Conservation (phyloP, 2,797 vertebrate genomes). For the Lepus oiostolus region DNA sequence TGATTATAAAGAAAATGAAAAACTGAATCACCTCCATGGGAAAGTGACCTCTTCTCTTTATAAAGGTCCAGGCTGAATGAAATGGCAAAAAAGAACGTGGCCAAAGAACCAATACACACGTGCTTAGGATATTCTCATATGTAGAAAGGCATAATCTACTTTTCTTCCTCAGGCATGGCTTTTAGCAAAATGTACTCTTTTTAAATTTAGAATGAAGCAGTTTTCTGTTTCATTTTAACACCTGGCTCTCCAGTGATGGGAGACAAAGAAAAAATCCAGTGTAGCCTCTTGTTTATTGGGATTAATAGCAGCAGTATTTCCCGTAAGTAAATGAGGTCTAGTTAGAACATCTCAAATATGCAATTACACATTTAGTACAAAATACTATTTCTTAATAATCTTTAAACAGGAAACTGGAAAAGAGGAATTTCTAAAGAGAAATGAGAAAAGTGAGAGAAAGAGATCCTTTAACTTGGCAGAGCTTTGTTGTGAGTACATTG, state of each 20-base stretch:
- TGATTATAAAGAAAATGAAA: constrained; percentile 69
- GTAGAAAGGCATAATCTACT: background rate
- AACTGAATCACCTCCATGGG: constrained; percentile 50
- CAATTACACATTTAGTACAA: background rate
- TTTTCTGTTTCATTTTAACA: constrained; percentile 64
- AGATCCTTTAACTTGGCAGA: background rate
- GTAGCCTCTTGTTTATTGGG: background rate
- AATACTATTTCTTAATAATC: background rate
- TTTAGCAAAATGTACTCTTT: constrained; percentile 31
- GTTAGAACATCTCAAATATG: background rate
- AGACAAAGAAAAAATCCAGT: background rate
- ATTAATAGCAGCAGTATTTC: background rate
- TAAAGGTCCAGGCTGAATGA: background rate
- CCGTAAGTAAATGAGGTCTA: background rate
- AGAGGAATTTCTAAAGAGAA: background rate
- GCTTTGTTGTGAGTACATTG: background rate
- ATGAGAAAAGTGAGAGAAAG: background rate
- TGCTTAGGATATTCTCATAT: background rate
- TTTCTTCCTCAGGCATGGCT: background rate
- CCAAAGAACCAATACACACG: background rate
- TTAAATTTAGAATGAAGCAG: constrained; percentile 24
- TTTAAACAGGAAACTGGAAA: background rate
- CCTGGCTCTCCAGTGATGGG: constrained; percentile 35
- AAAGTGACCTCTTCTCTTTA: constrained; percentile 62
- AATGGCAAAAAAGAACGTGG: background rate